phyloP scores from a whole-genome alignment of 2,113 vertebrate species.

The Microtus oregoni region DNA sequence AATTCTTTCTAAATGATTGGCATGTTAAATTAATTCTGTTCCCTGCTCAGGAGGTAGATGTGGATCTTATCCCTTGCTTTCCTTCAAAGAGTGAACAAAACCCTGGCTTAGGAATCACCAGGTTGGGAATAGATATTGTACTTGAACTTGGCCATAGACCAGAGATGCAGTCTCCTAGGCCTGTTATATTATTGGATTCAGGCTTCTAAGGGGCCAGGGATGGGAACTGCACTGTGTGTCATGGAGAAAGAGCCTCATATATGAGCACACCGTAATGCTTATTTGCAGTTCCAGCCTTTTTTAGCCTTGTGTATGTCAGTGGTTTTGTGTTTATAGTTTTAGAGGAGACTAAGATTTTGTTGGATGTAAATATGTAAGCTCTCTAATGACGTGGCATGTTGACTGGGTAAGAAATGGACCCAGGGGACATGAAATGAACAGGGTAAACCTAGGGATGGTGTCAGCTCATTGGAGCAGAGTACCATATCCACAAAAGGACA shows the following conservation, averaged over 20 bases:
- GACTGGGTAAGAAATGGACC: background rate
- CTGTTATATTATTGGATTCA: background rate
- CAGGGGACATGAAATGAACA: background rate
- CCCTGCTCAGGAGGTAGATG: background rate
- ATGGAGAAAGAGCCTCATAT: background rate
- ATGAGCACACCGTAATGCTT: background rate
- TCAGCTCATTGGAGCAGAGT: background rate
- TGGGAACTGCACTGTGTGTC: background rate
- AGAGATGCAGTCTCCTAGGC: background rate
- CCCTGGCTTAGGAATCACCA: background rate
- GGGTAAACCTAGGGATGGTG: background rate
- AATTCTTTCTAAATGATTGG: slow-evolving; percentile 4
- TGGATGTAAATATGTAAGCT: background rate
- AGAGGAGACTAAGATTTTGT: background rate
- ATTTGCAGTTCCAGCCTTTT: background rate
- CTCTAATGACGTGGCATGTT: background rate
- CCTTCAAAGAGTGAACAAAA: background rate
- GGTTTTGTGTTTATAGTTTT: background rate
- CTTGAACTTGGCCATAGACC: slow-evolving; percentile 14
- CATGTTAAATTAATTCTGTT: background rate
- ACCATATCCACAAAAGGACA: rapidly evolving
- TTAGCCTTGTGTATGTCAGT: background rate
- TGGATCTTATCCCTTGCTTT: background rate
- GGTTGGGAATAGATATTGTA: background rate
- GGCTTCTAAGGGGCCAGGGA: background rate